Percentiles rank a stretch among this genome's conserved stretches.
These are phyloP conservation scores for Clarias pachynema DNA, from an alignment of 2,797 vertebrate species.

Conservation along the genomic window DNA sequence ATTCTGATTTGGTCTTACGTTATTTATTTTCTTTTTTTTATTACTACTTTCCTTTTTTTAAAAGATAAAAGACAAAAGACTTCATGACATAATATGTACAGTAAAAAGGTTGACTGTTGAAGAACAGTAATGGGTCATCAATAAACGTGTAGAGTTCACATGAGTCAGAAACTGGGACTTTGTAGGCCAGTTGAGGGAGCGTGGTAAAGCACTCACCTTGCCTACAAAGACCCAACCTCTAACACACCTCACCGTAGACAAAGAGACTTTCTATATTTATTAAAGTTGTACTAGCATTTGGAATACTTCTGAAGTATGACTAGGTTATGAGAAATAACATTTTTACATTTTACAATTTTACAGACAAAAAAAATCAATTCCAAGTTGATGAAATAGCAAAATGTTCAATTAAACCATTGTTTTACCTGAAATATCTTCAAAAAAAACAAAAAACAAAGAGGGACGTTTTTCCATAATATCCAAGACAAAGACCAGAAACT, in stretches of 20 bases:
- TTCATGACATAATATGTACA: background rate
- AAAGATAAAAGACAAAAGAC: background rate
- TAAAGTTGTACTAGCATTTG: background rate
- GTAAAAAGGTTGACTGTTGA: background rate
- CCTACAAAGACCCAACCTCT: conserved; percentile 88
- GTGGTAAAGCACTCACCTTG: conserved; percentile 79
- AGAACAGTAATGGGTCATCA: background rate
- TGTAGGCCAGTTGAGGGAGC: conserved; percentile 87
- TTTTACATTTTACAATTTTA: too few species aligned
- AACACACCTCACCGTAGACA: conserved; percentile 61
- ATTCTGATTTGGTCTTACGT: background rate
- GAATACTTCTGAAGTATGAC: background rate
- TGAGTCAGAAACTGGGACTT: conserved; percentile 87
- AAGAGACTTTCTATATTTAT: too few species aligned
- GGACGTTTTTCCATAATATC: background rate
- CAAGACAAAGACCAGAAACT: background rate
- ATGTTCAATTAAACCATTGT: background rate
- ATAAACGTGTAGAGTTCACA: conserved; percentile 57
- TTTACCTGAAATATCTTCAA: background rate
- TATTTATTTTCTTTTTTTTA: background rate
- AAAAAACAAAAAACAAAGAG: background rate
- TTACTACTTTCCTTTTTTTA: background rate
- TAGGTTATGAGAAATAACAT: too few species aligned
- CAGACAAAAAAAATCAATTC: background rate
- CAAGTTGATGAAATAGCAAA: background rate